Evolutionary conservation across 1,140 invertebrate species (phyloP), one percentile per base, ranked within the genome.

Genomic region (Pogonomyrmex californicus): DNA sequence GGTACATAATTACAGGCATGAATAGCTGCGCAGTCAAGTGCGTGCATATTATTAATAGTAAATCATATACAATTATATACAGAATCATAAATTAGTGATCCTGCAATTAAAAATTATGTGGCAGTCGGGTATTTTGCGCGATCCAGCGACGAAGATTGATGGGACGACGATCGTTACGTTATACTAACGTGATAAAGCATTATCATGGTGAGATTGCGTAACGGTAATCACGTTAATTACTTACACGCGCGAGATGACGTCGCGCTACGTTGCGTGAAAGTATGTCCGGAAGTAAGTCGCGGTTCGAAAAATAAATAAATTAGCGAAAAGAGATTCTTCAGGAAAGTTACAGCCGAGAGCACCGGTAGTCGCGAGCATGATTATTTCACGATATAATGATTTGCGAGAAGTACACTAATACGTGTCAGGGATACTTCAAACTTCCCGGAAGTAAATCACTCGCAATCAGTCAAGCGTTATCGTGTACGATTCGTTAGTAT

Each of bases 391-490:
- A n/a, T 30, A 10, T 12, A 33, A 47, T 71, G 78, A 82, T 82
- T 71, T 44, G 47, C 47, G 77, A 79, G 47, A 82, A 44, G 51
- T n/a, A 12, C 10, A 33, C 14, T 58, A 68, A 68, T 33, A n/a
- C 17, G 17, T 36, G 12, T 41, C 51, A 10, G 38, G 51, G 4
- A 23, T 82, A 30, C 38, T 44, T 71, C 41, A 14, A 17, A 23
- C 79, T 71, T 82, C 41, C 66, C 41, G 66, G 30, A 58, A 41
- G 56, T 71, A 71, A 82, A 82, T 73, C 41, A 47, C 30, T 70
- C 36, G 38, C 65, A 17, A 65, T n/a, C n/a, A 17, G 36, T 33
- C 41, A 58, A n/a, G 33, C 51, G 23, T 77, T 62, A 65, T 78
- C 60, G 33, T 33, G 30, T 36, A 14, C 9, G 23, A 70, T 81